Evolutionary conservation across 2,888 invertebrate species (phyloP).

Genomic region (Pammene fasciana): DNA sequence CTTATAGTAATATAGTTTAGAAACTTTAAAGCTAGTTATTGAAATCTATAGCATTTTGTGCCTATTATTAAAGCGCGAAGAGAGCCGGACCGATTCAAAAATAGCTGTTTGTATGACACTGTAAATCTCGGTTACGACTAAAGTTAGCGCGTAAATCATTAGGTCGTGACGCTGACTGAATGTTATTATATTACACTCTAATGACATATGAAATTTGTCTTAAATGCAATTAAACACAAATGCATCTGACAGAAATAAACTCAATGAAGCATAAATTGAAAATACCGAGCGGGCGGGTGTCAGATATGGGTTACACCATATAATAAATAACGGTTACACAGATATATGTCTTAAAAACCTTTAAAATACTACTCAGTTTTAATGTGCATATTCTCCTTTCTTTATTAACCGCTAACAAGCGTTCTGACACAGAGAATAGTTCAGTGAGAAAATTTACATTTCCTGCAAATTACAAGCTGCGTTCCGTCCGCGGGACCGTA

Average conservation of each 20-base stretch:
- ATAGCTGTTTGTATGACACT: slow-evolving; percentile 74
- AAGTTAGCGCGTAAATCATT: slow-evolving; percentile 75
- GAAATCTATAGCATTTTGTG: slow-evolving; percentile 74
- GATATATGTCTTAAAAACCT: neutral
- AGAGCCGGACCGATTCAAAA: slow-evolving; percentile 75
- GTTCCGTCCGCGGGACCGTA: slow-evolving; percentile 21
- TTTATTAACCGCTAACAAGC: slow-evolving; percentile 33
- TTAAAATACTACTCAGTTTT: neutral
- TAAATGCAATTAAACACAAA: slow-evolving; percentile 64
- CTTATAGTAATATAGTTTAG: slow-evolving; percentile 66
- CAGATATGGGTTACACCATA: neutral
- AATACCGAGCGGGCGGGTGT: slow-evolving; percentile 6
- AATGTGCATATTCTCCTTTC: slow-evolving; percentile 8
- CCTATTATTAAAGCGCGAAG: slow-evolving; percentile 79
- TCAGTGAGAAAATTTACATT: slow-evolving; percentile 33
- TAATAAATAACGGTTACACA: neutral
- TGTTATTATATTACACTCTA: slow-evolving; percentile 73
- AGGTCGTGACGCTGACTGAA: slow-evolving; percentile 61
- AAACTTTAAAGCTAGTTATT: slow-evolving; percentile 60
- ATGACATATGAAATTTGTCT: slow-evolving; percentile 63
- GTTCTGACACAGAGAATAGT: slow-evolving; percentile 27
- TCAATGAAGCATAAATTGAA: slow-evolving; percentile 21
- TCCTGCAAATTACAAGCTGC: slow-evolving; percentile 38
- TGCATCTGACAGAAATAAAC: slow-evolving; percentile 46
- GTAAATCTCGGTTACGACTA: slow-evolving; percentile 77